phyloP scores from a whole-genome alignment of 2,888 invertebrate genomes.

The Pilophorus perplexus region DNA sequence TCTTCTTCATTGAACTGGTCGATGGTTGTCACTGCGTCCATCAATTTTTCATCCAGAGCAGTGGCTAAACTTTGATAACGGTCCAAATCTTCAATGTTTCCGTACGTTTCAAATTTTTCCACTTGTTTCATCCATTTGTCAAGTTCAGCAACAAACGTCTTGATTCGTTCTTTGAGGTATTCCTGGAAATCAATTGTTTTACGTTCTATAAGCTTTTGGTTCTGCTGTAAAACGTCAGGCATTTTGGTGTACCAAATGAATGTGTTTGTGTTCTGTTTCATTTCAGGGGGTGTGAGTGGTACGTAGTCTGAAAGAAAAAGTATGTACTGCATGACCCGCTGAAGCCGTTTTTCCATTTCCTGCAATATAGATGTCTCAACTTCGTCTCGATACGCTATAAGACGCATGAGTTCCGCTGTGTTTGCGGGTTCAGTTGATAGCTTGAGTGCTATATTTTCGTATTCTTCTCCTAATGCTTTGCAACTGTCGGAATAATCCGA shows the following conservation, averaged over 20 bases:
- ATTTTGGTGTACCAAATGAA: conserved; percentile 83
- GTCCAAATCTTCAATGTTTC: conserved; percentile 76
- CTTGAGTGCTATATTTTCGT: conserved; percentile 73
- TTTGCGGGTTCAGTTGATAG: conserved; percentile 75
- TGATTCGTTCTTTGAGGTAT: conserved; percentile 69
- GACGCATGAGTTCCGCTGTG: conserved; percentile 81
- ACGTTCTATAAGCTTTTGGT: conserved; percentile 72
- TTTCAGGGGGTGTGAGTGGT: conserved; percentile 74
- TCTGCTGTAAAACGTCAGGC: conserved; percentile 77
- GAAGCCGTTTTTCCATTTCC: conserved; percentile 74
- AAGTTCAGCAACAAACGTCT: conserved; percentile 78
- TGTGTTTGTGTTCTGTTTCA: conserved; percentile 82
- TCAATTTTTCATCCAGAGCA: conserved; percentile 70
- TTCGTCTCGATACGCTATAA: conserved; percentile 72
- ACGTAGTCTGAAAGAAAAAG: conserved; percentile 81
- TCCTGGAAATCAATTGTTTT: conserved; percentile 87
- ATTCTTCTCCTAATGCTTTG: conserved; percentile 76
- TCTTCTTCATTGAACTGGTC: conserved; percentile 92
- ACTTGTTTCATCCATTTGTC: conserved; percentile 75
- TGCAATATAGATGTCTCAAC: conserved; percentile 68
- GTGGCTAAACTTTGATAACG: conserved; percentile 76
- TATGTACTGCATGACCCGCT: conserved; percentile 66
- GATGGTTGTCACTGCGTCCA: conserved; percentile 72
- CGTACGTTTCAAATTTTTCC: conserved; percentile 83
- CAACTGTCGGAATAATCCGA: conserved; percentile 76